Evolutionary conservation across 2,113 vertebrate genomes (phyloP), one percentile per base, ranked within the genome.

Genomic region (Myotis yumanensis): DNA sequence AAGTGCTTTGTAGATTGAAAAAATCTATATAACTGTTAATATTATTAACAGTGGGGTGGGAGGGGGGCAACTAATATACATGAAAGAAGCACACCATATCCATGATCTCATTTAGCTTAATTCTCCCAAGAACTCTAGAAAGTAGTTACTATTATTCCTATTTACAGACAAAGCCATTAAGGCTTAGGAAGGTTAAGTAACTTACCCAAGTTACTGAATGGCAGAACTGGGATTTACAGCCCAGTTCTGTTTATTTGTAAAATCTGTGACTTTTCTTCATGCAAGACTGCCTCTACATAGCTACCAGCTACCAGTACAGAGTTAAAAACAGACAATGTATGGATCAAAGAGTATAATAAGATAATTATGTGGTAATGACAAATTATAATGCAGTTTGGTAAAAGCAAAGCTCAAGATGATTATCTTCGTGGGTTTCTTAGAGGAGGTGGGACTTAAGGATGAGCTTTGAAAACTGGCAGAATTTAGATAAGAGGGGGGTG

Each of bases 171-270:
- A 79, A 76, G 17, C 18, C 18, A 37, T 62, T 54, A 79, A 64
- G 43, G 37, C 51, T 81, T 68, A 32, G 84, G 23, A 77, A 91
- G 17, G 43, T 59, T 76, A 76, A 90, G 16, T 81, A 46, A 86
- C 43, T 75, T 76, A 28, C 3, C 7, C 15, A 66, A 37, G 52
- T 82, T 52, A 62, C 46, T 80, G 62, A 64, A 83, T n/a, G 17
- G 23, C 14, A 43, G 25, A 40, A 28, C 40, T 90, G 12, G 20
- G 14, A 89, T 91, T 96, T 96, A 62, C 84, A 94, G 40, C 35
- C 14, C 28, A 68, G 11, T 76, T 91, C 40, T 85, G 25, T 40
- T 40, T 82, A 32, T 46, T 73, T 72, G 35, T 48, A 79, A 83
- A 96, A 83, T 11, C 59, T 3, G 0, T 40, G 43, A 48, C 54